These are phyloP conservation scores for Slavum lentiscoides DNA, from an alignment of 2,888 invertebrate species.

Conservation along the genomic window DNA sequence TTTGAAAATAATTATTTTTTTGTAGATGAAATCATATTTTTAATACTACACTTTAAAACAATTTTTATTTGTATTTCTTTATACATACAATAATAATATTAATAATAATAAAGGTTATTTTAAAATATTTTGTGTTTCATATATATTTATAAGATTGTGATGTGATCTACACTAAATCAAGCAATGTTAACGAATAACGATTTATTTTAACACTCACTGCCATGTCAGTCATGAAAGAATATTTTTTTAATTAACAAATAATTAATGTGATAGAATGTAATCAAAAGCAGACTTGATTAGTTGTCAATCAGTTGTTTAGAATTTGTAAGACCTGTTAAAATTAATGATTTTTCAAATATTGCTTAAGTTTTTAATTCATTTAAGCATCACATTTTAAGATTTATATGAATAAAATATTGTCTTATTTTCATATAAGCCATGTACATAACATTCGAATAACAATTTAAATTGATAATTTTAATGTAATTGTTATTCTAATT, in stretches of 20 bases:
- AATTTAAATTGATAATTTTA: constrained; percentile 9
- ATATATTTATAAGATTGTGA: constrained; percentile 23
- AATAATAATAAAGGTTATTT: background rate
- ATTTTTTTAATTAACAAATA: constrained; percentile 26
- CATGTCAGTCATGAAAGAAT: background rate
- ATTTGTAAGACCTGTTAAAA: constrained; percentile 16
- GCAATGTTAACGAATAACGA: constrained; percentile 12
- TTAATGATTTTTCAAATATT: constrained; percentile 9
- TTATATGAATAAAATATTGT: constrained; percentile 24
- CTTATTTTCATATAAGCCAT: constrained; percentile 13
- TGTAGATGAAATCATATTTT: constrained; percentile 29
- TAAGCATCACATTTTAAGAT: constrained; percentile 5
- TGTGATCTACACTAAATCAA: constrained; percentile 14
- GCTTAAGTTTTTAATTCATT: background rate
- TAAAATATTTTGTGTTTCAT: constrained; percentile 12
- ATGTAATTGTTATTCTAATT: background rate
- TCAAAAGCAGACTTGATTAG: constrained; percentile 42
- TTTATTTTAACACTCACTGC: no score
- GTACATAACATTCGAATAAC: constrained; percentile 17
- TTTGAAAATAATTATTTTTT: constrained; percentile 21
- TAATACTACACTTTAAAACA: constrained; percentile 13
- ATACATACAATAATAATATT: background rate
- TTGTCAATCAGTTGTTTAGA: constrained; percentile 21
- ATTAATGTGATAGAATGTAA: constrained; percentile 46
- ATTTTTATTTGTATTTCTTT: constrained; percentile 28